Evolutionary conservation across 2,113 vertebrate species (phyloP).

Genomic region (Fulica atra): DNA sequence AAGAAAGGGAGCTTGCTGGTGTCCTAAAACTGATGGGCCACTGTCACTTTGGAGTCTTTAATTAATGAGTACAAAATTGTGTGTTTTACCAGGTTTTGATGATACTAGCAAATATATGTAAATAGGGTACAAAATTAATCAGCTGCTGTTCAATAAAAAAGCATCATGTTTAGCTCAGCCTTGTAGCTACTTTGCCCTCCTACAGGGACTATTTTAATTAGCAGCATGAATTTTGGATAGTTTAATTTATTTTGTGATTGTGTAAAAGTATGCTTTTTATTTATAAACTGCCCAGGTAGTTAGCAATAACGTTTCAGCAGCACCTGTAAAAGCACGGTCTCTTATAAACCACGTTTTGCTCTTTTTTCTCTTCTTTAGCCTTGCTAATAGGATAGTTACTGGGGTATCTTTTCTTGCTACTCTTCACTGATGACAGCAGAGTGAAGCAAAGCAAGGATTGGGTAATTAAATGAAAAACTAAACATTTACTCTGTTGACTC

Average conservation of each 20-base stretch:
- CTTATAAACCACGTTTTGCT: slow-evolving; percentile 32
- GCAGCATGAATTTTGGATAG: slow-evolving; percentile 77
- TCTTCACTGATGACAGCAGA: slow-evolving; percentile 63
- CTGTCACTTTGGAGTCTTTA: slow-evolving; percentile 9
- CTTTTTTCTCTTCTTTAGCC: slow-evolving; percentile 43
- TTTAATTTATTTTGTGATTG: slow-evolving; percentile 80
- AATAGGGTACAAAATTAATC: slow-evolving; percentile 76
- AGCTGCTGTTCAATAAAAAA: slow-evolving; percentile 64
- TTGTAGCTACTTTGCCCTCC: slow-evolving; percentile 73
- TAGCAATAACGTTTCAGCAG: slow-evolving; percentile 68
- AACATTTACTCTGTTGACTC: slow-evolving; percentile 64
- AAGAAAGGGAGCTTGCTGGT: background rate
- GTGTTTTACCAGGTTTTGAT: slow-evolving; percentile 72
- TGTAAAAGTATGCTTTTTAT: slow-evolving; percentile 71
- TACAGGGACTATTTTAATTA: slow-evolving; percentile 81
- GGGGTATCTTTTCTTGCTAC: slow-evolving; percentile 44
- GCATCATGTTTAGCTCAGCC: slow-evolving; percentile 73
- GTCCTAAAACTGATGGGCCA: background rate
- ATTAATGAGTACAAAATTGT: slow-evolving; percentile 22
- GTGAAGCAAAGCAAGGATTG: slow-evolving; percentile 60
- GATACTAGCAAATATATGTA: slow-evolving; percentile 75
- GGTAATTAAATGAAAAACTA: slow-evolving; percentile 82
- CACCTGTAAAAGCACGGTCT: slow-evolving; percentile 63
- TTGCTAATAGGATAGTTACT: slow-evolving; percentile 50
- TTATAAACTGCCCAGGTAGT: slow-evolving; percentile 74